Conservation (phyloP, 2,888 invertebrate species). For the Pollenia amentaria region DNA sequence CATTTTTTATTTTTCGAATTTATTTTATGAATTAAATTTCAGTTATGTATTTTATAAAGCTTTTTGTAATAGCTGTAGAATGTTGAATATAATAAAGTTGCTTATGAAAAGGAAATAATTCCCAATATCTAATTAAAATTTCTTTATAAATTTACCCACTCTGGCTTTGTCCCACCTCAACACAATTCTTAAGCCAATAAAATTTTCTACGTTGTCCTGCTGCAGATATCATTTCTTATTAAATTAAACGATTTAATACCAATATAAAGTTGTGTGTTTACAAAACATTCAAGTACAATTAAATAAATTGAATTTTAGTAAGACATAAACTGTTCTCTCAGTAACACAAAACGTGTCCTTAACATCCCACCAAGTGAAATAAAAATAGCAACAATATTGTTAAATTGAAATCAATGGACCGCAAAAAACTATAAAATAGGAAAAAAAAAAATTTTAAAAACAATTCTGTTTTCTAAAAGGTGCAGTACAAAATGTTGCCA, state of each 20-base stretch:
- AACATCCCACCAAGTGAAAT: conserved; percentile 42
- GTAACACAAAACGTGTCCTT: conserved; percentile 47
- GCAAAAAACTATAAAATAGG: conserved; percentile 5
- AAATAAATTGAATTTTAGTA: conserved; percentile 62
- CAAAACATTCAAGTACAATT: conserved; percentile 31
- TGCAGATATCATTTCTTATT: conserved; percentile 16
- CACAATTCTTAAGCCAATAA: background rate
- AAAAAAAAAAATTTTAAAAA: conserved; percentile 9
- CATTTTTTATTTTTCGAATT: too few relatives aligned
- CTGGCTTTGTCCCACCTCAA: too few relatives aligned
- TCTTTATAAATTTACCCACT: too few relatives aligned
- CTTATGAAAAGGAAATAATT: too few relatives aligned
- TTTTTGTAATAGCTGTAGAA: too few relatives aligned
- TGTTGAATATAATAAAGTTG: too few relatives aligned
- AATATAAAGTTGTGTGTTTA: conserved; percentile 1
- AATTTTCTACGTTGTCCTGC: background rate
- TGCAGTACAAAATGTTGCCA: conserved; percentile 31
- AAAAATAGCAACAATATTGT: conserved; percentile 56
- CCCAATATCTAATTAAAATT: too few relatives aligned
- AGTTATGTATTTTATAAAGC: too few relatives aligned
- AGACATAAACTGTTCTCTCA: conserved; percentile 55
- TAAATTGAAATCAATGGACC: conserved; percentile 62
- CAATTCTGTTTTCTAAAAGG: conserved; percentile 22
- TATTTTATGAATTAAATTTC: too few relatives aligned
- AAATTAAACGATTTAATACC: conserved; percentile 39